Evolutionary conservation across 2,888 invertebrate genomes (phyloP).

Genomic region (Cryptocephalus moraei): DNA sequence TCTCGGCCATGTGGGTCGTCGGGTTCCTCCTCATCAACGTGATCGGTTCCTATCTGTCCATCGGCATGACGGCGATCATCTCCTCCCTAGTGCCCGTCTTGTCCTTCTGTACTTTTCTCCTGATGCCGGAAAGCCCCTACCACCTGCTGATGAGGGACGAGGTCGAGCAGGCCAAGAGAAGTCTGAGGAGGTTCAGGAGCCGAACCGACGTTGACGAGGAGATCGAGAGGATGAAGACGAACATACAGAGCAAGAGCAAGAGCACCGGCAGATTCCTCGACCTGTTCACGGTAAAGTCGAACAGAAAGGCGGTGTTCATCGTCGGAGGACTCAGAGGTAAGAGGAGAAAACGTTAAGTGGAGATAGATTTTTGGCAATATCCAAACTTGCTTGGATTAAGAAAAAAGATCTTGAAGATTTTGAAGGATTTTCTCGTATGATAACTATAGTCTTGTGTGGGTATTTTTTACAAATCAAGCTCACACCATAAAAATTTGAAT

Average conservation of each 20-base stretch:
- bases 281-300: slow-evolving; percentile 19
- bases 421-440: no score
- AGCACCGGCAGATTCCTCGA: slow-evolving; percentile 17
- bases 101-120: slow-evolving; percentile 38
- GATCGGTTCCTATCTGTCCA: slow-evolving; percentile 38
- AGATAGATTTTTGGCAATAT: no score
- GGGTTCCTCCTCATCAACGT: slow-evolving; percentile 53
- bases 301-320: slow-evolving; percentile 21
- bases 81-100: slow-evolving; percentile 40
- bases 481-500: no score
- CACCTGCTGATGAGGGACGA: slow-evolving; percentile 36
- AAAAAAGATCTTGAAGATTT: no score
- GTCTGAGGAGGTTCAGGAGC: slow-evolving; percentile 39
- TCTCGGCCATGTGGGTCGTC: slow-evolving; percentile 44
- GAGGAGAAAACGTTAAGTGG: no score
- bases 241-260: slow-evolving; percentile 15
- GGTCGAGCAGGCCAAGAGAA: slow-evolving; percentile 38
- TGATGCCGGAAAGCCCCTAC: slow-evolving; percentile 52
- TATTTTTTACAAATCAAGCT: no score
- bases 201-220: slow-evolving; percentile 17
- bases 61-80: slow-evolving; percentile 40
- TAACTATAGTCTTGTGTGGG: no score
- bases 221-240: slow-evolving; percentile 15
- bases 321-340: slow-evolving; percentile 18
- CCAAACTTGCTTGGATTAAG: no score